Evolutionary conservation across 2,888 invertebrate genomes (phyloP).

Genomic region (Ferrisia virgata): DNA sequence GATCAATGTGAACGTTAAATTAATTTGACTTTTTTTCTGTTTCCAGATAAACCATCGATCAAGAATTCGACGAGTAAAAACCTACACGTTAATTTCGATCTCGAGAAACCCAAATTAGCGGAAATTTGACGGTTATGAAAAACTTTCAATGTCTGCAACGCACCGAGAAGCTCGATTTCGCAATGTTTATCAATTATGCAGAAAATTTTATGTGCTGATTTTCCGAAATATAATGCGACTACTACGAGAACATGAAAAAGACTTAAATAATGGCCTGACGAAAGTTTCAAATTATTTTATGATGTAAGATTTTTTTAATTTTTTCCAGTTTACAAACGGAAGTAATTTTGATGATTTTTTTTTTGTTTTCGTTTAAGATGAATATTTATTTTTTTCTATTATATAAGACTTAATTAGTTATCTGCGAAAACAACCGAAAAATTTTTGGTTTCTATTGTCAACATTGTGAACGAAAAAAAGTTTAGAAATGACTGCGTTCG

Average conservation of each 20-base stretch:
- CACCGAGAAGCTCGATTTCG: background rate
- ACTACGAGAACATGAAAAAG: slow-evolving; percentile 2
- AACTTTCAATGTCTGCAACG: background rate
- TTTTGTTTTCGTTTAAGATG: slow-evolving; percentile 26
- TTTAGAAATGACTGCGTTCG: background rate
- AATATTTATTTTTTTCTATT: slow-evolving; percentile 4
- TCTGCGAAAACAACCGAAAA: slow-evolving; percentile 9
- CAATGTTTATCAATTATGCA: background rate
- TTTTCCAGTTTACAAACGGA: slow-evolving; percentile 1
- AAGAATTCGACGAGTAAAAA: slow-evolving; percentile 41
- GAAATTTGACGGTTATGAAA: slow-evolving; percentile 35
- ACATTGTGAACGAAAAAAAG: background rate
- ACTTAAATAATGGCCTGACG: background rate
- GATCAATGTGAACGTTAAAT: too few relatives aligned
- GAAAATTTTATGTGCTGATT: background rate
- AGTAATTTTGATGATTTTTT: slow-evolving; percentile 16
- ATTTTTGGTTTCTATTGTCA: background rate
- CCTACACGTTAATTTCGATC: slow-evolving; percentile 41
- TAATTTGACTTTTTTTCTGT: too few relatives aligned
- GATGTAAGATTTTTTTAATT: background rate
- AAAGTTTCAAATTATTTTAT: slow-evolving; percentile 16
- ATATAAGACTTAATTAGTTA: background rate
- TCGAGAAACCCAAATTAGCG: slow-evolving; percentile 38
- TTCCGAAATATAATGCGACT: slow-evolving; percentile 8
- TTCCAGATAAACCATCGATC: background rate